These are phyloP conservation scores for Eptesicus fuscus DNA, from an alignment of 2,113 vertebrate species.

Conservation along the genomic window DNA sequence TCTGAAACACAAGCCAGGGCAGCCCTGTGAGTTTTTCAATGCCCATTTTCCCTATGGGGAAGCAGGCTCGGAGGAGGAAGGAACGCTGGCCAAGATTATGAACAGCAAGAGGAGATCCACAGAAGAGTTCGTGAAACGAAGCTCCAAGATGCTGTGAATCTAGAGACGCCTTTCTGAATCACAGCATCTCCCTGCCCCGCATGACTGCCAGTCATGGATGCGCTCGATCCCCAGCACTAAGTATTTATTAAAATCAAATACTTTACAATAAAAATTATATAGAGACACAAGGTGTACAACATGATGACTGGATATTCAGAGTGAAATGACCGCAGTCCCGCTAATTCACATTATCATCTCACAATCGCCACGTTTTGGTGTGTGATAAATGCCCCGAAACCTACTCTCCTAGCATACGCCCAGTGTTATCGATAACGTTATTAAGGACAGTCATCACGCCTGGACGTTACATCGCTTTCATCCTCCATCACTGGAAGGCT, in stretches of 20 bases:
- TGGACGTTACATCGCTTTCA: background rate
- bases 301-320: background rate
- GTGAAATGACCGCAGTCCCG: background rate
- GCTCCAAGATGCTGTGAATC: background rate
- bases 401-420: background rate
- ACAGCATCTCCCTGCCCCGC: background rate
- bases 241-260: background rate
- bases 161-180: background rate
- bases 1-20: background rate
- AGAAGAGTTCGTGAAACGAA: background rate
- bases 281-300: background rate
- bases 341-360: background rate
- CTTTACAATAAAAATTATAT: background rate
- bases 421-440: background rate
- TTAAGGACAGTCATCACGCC: background rate
- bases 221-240: background rate
- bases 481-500: background rate
- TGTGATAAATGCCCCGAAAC: background rate
- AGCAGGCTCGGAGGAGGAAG: background rate
- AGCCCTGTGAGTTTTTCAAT: background rate
- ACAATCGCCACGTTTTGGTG: too few species aligned
- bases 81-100: background rate
- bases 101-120: background rate
- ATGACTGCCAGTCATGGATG: accelerated
- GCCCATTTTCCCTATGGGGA: background rate